Percentiles rank a stretch among this genome's conserved stretches.
These are phyloP conservation scores for Cyrtodaria siliqua DNA, from an alignment of 2,888 invertebrate genomes.

Conservation along the genomic window DNA sequence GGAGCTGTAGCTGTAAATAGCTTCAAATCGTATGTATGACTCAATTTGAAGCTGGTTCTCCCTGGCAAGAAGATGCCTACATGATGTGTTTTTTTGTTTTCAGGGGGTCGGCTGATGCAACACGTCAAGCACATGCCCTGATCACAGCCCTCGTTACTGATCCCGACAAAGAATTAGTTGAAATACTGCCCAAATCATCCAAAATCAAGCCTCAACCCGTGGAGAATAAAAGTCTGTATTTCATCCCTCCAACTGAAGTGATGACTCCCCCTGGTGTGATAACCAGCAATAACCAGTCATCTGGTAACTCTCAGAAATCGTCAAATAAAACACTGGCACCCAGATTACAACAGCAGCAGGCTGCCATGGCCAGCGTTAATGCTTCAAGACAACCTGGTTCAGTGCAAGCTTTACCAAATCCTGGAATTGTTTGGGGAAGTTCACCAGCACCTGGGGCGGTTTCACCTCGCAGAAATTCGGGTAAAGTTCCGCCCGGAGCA, in stretches of 20 bases:
- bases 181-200: constrained; percentile 71
- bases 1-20: no score
- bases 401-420: constrained; percentile 24
- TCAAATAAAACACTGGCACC: constrained; percentile 53
- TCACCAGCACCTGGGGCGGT: constrained; percentile 50
- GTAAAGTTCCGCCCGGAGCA: constrained; percentile 45
- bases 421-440: constrained; percentile 65
- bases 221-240: constrained; percentile 65
- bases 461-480: constrained; percentile 62
- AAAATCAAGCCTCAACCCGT: constrained; percentile 54
- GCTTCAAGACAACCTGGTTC: constrained; percentile 5
- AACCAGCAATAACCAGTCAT: constrained; percentile 12
- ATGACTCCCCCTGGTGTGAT: constrained; percentile 5
- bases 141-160: constrained; percentile 97
- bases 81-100: constrained; percentile 28
- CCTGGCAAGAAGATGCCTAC: no score
- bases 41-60: no score
- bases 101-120: constrained; percentile 96
- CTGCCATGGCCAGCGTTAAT: constrained; percentile 24
- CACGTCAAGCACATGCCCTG: constrained; percentile 95
- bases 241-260: constrained; percentile 58
- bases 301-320: constrained; percentile 35
- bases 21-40: no score
- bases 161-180: constrained; percentile 90
- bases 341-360: constrained; percentile 53